Percentiles rank a stretch among this genome's conserved stretches.
Evolutionary conservation across 2,797 vertebrate species (phyloP).

Genomic region (Rhodeus uyekii): DNA sequence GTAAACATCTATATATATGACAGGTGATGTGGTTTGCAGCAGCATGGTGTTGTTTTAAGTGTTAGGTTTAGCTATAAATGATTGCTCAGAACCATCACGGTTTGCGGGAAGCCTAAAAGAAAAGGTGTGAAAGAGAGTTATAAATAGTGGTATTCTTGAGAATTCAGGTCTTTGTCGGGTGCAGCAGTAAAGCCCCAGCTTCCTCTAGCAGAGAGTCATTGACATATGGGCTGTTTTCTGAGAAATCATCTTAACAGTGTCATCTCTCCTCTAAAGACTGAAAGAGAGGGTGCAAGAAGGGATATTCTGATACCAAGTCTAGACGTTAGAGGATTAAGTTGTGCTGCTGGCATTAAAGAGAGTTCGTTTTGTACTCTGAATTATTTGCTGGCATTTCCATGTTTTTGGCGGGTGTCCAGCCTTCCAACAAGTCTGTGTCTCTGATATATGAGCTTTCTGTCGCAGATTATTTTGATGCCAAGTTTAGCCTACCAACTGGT

Average conservation of each 20-base stretch:
- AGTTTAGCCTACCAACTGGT: not conserved
- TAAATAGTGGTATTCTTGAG: slow-evolving; percentile 43
- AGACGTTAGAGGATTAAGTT: slow-evolving; percentile 28
- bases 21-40: slow-evolving; percentile 6
- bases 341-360: slow-evolving; percentile 20
- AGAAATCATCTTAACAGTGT: slow-evolving; percentile 20
- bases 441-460: not conserved
- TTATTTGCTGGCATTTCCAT: slow-evolving; percentile 13
- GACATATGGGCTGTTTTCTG: slow-evolving; percentile 21
- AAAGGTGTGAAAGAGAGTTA: slow-evolving; percentile 54
- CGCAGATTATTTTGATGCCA: not conserved
- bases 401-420: not conserved
- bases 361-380: not conserved
- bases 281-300: not conserved
- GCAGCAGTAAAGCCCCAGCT: slow-evolving; percentile 1
- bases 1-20: not conserved
- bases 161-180: slow-evolving; percentile 31
- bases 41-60: not conserved
- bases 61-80: slow-evolving; percentile 9
- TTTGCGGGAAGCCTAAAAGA: slow-evolving; percentile 39
- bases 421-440: slow-evolving; percentile 6
- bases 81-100: slow-evolving; percentile 13
- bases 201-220: slow-evolving; percentile 36
- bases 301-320: slow-evolving; percentile 27
- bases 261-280: not conserved